Percentiles rank a stretch among this genome's conserved stretches.
Conservation (phyloP, 2,113 vertebrate species). For the Coregonus clupeaformis region DNA sequence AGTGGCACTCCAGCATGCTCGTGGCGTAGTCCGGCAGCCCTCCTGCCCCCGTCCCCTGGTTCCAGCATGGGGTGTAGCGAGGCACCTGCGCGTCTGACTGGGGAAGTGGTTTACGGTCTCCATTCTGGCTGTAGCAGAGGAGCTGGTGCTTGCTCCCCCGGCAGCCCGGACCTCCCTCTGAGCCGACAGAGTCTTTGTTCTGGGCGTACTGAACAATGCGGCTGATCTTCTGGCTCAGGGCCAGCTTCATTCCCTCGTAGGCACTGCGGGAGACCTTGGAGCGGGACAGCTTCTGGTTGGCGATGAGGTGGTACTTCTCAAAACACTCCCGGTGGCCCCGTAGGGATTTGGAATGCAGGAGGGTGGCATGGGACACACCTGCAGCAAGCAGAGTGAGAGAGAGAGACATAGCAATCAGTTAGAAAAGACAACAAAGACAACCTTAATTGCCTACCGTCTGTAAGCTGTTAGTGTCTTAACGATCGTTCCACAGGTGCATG, state of each 20-base stretch:
- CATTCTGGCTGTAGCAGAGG: constrained; percentile 83
- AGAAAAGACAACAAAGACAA: too few species aligned
- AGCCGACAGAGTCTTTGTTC: constrained; percentile 84
- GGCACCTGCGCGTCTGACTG: constrained; percentile 91
- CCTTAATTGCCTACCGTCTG: too few species aligned
- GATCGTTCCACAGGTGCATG: too few species aligned
- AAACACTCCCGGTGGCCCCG: constrained; percentile 97
- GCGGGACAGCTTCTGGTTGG: constrained; percentile 90
- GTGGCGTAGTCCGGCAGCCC: constrained; percentile 74
- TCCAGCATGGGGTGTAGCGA: constrained; percentile 87
- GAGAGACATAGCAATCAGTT: constrained; percentile 18
- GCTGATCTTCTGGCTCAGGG: constrained; percentile 91
- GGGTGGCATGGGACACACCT: constrained; percentile 67
- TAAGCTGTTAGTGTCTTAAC: too few species aligned
- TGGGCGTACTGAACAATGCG: constrained; percentile 94
- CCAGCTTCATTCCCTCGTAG: constrained; percentile 92
- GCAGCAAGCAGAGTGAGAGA: constrained; percentile 18
- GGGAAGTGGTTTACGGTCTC: constrained; percentile 81
- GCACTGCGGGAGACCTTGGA: constrained; percentile 87
- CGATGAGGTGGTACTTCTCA: constrained; percentile 96
- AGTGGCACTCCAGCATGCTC: constrained; percentile 75
- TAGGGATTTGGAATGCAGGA: constrained; percentile 87
- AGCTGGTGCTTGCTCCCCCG: constrained; percentile 83
- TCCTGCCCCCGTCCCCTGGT: constrained; percentile 61
- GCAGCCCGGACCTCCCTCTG: constrained; percentile 56